Percentiles rank a stretch among this genome's conserved stretches.
These are phyloP conservation scores for Diabrotica balteata DNA, from an alignment of 2,888 invertebrate genomes.

Conservation along the genomic window DNA sequence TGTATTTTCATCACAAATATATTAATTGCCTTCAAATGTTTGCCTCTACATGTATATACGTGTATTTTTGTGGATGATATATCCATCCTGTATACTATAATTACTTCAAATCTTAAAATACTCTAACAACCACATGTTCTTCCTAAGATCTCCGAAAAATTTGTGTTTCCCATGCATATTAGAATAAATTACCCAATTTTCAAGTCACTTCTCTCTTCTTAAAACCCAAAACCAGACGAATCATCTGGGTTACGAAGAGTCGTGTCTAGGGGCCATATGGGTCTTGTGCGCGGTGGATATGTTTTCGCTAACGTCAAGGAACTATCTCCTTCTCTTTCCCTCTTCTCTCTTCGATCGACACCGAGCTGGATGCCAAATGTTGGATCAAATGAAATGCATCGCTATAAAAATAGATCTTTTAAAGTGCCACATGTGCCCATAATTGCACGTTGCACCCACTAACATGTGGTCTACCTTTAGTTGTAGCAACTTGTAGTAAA, in stretches of 20 bases:
- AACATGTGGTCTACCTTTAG: constrained; percentile 49
- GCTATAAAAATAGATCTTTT: constrained; percentile 58
- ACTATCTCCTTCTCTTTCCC: constrained; percentile 44
- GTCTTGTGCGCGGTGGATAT: constrained; percentile 39
- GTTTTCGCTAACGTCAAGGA: constrained; percentile 49
- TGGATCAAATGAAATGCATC: constrained; percentile 52
- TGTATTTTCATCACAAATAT: no score
- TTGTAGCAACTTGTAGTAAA: constrained; percentile 18
- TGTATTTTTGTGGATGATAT: no score
- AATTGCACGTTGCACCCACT: constrained; percentile 53
- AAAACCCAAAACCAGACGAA: constrained; percentile 23
- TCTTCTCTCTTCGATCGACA: constrained; percentile 35
- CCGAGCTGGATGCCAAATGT: constrained; percentile 57
- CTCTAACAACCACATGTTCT: no score
- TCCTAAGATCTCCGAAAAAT: neutral
- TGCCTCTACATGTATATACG: no score
- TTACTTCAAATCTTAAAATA: no score
- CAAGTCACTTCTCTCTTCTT: constrained; percentile 4
- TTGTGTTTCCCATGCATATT: neutral
- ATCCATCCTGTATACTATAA: no score
- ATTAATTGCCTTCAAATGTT: no score
- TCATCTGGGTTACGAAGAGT: constrained; percentile 23
- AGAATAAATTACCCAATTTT: constrained; percentile 7
- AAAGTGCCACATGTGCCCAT: constrained; percentile 56
- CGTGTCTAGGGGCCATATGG: constrained; percentile 46